Evolutionary conservation across 1,140 invertebrate genomes (phyloP).

Genomic region (Drosophila pallidifrons): DNA sequence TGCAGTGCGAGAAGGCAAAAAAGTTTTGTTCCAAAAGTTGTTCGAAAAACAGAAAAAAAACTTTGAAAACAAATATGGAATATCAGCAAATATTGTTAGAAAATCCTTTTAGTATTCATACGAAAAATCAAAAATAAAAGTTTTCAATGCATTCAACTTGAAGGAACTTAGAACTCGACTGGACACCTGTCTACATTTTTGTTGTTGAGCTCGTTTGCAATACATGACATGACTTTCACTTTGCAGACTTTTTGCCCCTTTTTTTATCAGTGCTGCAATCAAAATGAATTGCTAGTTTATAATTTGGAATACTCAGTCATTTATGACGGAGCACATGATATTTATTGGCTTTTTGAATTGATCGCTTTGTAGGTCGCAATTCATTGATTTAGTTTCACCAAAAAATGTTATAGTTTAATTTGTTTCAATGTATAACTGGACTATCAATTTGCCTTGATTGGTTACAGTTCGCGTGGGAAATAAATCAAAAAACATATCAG

Average conservation of each 20-base stretch:
- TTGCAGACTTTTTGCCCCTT: neutral
- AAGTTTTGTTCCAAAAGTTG: neutral
- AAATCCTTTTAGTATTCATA: constrained; percentile 2
- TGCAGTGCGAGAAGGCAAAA: neutral
- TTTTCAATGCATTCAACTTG: constrained; percentile 5
- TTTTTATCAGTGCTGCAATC: neutral
- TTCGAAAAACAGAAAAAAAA: neutral
- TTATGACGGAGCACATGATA: neutral
- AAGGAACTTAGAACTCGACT: neutral
- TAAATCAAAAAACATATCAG: constrained; percentile 18
- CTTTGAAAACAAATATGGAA: constrained; percentile 6
- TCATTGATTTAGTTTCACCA: constrained; percentile 4
- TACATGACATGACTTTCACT: constrained; percentile 42
- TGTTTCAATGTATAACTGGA: constrained; percentile 2
- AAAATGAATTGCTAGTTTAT: constrained; percentile 4
- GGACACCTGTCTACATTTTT: constrained; percentile 39
- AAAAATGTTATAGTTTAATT: constrained; percentile 10
- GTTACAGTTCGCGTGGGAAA: neutral
- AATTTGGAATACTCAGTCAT: constrained; percentile 6
- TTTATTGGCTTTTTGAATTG: constrained; percentile 9
- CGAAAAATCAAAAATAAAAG: neutral
- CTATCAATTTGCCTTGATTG: neutral
- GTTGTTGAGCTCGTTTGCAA: no score
- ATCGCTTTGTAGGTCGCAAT: neutral
- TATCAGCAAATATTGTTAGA: constrained; percentile 2